Evolutionary conservation across 1,140 invertebrate species (phyloP), one percentile per base, ranked within the genome.

Genomic region (Drosophila baimaii): DNA sequence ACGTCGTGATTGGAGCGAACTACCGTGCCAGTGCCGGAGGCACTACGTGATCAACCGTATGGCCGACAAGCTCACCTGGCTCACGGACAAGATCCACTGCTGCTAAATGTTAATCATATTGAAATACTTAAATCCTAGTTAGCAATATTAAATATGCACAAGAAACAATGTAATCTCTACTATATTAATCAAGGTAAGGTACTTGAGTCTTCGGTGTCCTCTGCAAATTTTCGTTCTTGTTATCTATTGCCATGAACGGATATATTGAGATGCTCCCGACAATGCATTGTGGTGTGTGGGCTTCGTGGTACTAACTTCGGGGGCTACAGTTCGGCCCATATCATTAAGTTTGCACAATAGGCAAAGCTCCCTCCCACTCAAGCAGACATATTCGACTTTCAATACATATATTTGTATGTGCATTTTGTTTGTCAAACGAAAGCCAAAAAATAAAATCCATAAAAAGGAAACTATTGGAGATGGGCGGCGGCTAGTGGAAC

Each of bases 291-390:
- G 78, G 62, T 71, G 49, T 76, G 74, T 77, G 68, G 65, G 41
- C 57, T 77, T 17, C 62, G 27, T 1, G 37, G 23, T 37, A 54
- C 41, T 55, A 54, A 47, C 21, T 41, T 44, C 7, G 49, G 46
- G 59, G 69, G 46, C 46, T 69, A 29, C 39, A 74, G 44, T 70
- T 58, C 47, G 62, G 80, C 75, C 70, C 70, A 82, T 82, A 82
- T 82, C 79, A 82, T 82, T 82, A 82, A 64, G 79, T 66, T 75
- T 75, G 80, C 79, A 71, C 70, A 78, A 82, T 63, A 46, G 73
- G 61, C 46, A 41, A 29, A 54, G 21, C 59, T 49, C 43, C 64
- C 51, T 52, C 5, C 4, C 33, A 58, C 31, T 49, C 69, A 5
- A 12, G 0, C 4, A 44, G 12, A 47, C 35, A 61, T 39, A 59